A percentile compares a stretch with the other conserved stretches of the same genome.
Evolutionary conservation across 2,113 vertebrate genomes (phyloP).

Genomic region (Oncorhynchus keta): DNA sequence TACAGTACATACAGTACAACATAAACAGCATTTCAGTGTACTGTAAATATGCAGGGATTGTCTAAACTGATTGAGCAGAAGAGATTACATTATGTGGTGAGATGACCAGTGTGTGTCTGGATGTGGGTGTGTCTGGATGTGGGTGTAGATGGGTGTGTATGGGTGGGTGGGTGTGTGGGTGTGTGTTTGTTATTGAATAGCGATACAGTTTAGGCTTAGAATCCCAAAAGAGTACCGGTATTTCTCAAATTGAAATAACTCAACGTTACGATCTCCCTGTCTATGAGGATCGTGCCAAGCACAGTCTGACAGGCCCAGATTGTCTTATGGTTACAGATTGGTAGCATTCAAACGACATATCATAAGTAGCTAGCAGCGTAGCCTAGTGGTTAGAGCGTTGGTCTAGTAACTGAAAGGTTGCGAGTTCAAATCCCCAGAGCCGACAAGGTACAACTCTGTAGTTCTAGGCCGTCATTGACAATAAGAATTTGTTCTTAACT

Average conservation of each 20-base stretch:
- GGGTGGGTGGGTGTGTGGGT: conserved; percentile 57
- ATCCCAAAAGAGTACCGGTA: background rate
- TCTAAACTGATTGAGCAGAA: too few relatives aligned
- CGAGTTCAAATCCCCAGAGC: too few relatives aligned
- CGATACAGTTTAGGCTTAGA: conserved; percentile 44
- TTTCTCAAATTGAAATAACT: background rate
- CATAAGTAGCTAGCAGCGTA: background rate
- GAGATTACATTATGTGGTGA: too few relatives aligned
- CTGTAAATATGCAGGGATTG: too few relatives aligned
- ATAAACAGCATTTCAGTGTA: too few relatives aligned
- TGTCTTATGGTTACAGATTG: background rate
- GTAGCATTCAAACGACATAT: background rate
- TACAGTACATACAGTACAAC: background rate
- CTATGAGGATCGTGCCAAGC: background rate
- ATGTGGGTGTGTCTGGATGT: conserved; percentile 52
- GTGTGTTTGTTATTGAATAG: conserved; percentile 31
- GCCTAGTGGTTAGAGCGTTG: too few relatives aligned
- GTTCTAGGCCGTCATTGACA: too few relatives aligned
- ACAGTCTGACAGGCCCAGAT: background rate
- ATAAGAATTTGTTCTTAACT: too few relatives aligned
- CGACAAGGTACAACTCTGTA: too few relatives aligned
- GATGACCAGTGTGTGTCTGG: background rate
- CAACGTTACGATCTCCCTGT: background rate
- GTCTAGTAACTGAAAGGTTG: too few relatives aligned
- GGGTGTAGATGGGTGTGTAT: conserved; percentile 51